Percentiles rank a stretch among this genome's conserved stretches.
Evolutionary conservation across 2,888 invertebrate genomes (phyloP).

Genomic region (Troides helena): DNA sequence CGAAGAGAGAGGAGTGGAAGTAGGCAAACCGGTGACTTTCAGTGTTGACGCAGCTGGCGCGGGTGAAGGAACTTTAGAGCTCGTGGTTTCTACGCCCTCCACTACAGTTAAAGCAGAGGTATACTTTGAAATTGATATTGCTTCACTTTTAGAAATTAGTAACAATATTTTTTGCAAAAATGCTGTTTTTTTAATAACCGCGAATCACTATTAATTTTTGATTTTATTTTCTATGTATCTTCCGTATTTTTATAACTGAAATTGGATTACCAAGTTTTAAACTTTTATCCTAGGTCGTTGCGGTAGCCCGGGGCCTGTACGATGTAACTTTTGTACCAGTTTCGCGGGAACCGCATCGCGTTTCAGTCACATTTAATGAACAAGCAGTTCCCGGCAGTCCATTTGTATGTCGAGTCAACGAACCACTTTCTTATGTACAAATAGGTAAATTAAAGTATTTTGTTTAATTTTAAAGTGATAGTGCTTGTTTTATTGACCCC

Average conservation of each 20-base stretch:
- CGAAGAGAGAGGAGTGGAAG: constrained; percentile 77
- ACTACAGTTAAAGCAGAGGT: constrained; percentile 93
- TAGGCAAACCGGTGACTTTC: constrained; percentile 93
- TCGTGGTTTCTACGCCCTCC: constrained; percentile 94
- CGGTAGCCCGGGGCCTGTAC: constrained; percentile 93
- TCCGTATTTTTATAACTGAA: no score
- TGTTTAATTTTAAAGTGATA: no score
- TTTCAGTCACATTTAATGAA: constrained; percentile 96
- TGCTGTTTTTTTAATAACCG: neutral
- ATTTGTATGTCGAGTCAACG: constrained; percentile 89
- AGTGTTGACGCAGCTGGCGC: constrained; percentile 97
- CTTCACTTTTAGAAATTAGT: no score
- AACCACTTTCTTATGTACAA: constrained; percentile 87
- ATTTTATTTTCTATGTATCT: neutral
- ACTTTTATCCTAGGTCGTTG: constrained; percentile 83
- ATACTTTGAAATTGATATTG: constrained; percentile 5
- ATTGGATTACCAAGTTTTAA: neutral
- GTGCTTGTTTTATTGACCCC: no score
- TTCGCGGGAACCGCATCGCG: constrained; percentile 92
- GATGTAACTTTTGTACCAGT: constrained; percentile 96
- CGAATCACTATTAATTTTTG: neutral
- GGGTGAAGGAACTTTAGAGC: constrained; percentile 94
- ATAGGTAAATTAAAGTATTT: constrained; percentile 11
- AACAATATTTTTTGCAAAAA: no score
- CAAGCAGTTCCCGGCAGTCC: constrained; percentile 94